Percentiles rank a stretch among this genome's conserved stretches.
These are phyloP conservation scores for Saguinus imperator DNA, from an alignment of 2,113 vertebrate genomes.

Conservation along the genomic window DNA sequence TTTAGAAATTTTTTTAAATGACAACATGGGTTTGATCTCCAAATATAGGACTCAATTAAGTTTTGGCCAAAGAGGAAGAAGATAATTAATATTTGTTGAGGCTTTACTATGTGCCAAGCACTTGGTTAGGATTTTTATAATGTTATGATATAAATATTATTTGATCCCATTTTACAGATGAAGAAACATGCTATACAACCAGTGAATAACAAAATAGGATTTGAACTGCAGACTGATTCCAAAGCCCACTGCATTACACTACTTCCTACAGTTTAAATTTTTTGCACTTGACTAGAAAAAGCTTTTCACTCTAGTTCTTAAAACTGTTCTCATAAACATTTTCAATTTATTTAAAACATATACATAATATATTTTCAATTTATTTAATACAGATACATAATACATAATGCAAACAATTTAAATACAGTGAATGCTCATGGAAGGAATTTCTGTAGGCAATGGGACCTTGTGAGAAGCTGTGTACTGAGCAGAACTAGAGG, in stretches of 20 bases:
- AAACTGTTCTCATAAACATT: constrained; percentile 33
- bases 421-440: not conserved
- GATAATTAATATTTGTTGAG: not conserved
- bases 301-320: not conserved
- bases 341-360: constrained; percentile 18
- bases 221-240: not conserved
- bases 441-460: not conserved
- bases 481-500: not conserved
- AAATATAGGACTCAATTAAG: constrained; percentile 22
- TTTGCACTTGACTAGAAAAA: constrained; percentile 6
- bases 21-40: not conserved
- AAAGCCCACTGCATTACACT: not conserved
- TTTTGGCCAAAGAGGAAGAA: not conserved
- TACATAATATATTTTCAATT: not conserved
- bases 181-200: not conserved
- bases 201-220: not conserved
- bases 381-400: not conserved
- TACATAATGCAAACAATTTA: not conserved
- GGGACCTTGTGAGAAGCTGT: not conserved
- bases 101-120: not conserved
- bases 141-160: constrained; percentile 4
- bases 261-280: not conserved
- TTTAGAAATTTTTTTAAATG: constrained; percentile 5
- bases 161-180: not conserved
- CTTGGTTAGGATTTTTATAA: not conserved